Percentiles rank a stretch among this genome's conserved stretches.
phyloP scores from a whole-genome alignment of 2,888 invertebrate species.

The Drosophila neutralis region DNA sequence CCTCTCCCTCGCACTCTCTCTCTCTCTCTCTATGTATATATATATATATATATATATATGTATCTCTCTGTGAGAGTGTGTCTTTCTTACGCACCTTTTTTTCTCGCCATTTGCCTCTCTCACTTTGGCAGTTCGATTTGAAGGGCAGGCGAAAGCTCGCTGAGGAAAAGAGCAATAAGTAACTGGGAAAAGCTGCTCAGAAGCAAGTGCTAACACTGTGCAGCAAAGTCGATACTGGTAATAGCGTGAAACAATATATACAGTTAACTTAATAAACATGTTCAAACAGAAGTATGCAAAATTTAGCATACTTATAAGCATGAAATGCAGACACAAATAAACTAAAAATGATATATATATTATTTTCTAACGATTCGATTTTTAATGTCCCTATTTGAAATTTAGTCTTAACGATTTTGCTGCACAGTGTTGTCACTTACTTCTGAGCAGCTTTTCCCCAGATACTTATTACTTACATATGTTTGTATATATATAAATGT shows the following conservation, averaged over 20 bases:
- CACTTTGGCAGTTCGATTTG: conserved; percentile 13
- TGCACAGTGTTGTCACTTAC: conserved; percentile 8
- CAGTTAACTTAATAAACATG: background rate
- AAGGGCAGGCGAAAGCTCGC: conserved; percentile 27
- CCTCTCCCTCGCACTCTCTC: background rate
- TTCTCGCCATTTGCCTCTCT: conserved; percentile 8
- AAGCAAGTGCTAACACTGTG: conserved; percentile 12
- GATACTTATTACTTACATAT: background rate
- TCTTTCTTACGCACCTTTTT: conserved; percentile 2
- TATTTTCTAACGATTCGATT: background rate
- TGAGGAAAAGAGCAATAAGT: conserved; percentile 11
- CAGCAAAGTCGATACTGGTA: conserved; percentile 1
- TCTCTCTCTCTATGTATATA: background rate
- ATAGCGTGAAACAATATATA: background rate
- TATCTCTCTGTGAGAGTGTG: background rate
- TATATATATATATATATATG: no score
- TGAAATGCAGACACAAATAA: background rate
- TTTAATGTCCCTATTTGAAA: background rate
- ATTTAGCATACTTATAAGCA: conserved; percentile 15
- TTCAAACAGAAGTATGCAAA: background rate
- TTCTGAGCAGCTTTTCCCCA: conserved; percentile 9
- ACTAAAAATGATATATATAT: background rate
- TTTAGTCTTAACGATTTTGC: background rate
- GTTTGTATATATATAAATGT: background rate
- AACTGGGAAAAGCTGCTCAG: conserved; percentile 18